Base-by-base conservation (phyloP, 53 echinoderm and acorn worm species). In the Paracentrotus lividus region DNA sequence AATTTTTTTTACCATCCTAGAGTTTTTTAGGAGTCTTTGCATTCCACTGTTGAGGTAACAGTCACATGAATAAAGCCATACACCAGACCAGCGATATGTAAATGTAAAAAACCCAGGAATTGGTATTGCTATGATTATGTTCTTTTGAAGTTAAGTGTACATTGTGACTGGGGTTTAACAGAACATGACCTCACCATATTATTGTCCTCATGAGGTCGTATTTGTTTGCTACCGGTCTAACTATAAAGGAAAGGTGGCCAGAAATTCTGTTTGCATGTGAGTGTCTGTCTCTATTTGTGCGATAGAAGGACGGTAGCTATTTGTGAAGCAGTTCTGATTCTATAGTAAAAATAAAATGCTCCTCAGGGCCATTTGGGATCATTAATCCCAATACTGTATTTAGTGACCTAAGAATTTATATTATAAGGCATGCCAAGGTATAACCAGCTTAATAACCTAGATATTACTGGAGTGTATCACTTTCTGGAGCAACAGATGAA, bases 181-280 rank as follows among this genome's bases (percentile, higher is more conserved):
- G 47, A 26, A 26, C 5, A 9, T 81, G 81, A 26, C 81, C 81
- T 10, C 49, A 81, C n/a, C n/a, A n/a, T 14, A 47, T 4, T 45
- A 45, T 44, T 45, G n/a, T 47, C 81, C 47, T 1, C 47, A n/a
- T 5, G 0, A 81, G 81, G 81, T 47, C 81, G 47, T 47, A 27
- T 81, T 81, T 81, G 47, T 47, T 81, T 81, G 81, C 81, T 81
- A n/a, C 81, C 18, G 13, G 81, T 81, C 47, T 45, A 67, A 67
- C 67, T 51, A 12, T 26, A 64, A 47, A 45, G 81, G 44, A 81
- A 81, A 8, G 27, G 45, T 4, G 40, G 72, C 20, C 72, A 23
- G 3, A 26, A 81, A 47, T n/a, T 27, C 12, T 34, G 26, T 47
- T 81, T 81, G 27, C 81, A 24, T 81, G 49, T 45, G 81, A 81